Conservation (phyloP, 37 sponge, comb jelly and placozoan genomes). For the Cliona cf. orientalis region DNA sequence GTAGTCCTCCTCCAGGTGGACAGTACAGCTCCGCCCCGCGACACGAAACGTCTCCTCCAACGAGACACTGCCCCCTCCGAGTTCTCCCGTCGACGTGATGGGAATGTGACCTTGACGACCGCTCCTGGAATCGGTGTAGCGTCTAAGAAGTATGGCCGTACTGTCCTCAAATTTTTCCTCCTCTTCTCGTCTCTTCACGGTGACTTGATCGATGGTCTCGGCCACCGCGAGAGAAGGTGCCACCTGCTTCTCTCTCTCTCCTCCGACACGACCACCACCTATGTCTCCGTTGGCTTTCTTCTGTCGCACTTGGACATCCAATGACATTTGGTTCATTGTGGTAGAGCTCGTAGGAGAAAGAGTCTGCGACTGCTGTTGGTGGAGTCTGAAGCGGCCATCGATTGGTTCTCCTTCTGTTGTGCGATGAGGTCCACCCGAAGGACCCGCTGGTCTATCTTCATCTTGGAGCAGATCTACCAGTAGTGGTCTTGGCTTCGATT, state of each 20-base stretch:
- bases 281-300: not conserved
- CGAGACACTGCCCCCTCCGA: not conserved
- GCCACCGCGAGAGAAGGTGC: not conserved
- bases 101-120: slow-evolving; percentile 7
- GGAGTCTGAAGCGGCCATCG: too few relatives aligned
- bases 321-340: too few relatives aligned
- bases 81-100: not conserved
- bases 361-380: too few relatives aligned
- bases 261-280: not conserved
- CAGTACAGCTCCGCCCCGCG: slow-evolving; percentile 26
- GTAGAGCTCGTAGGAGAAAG: too few relatives aligned
- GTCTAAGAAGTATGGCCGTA: not conserved
- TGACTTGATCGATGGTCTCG: too few relatives aligned
- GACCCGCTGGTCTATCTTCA: too few relatives aligned
- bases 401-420: too few relatives aligned
- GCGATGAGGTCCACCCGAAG: too few relatives aligned
- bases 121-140: not conserved
- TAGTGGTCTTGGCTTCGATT: not conserved
- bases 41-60: slow-evolving; percentile 21
- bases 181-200: too few relatives aligned
- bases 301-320: too few relatives aligned
- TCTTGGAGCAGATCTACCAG: not conserved
- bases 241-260: too few relatives aligned
- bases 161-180: slow-evolving; percentile 14
- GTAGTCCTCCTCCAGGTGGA: slow-evolving; percentile 48